Evolutionary conservation across 2,888 invertebrate species (phyloP), one percentile per base, ranked within the genome.

Genomic region (Caenorhabditis angaria): DNA sequence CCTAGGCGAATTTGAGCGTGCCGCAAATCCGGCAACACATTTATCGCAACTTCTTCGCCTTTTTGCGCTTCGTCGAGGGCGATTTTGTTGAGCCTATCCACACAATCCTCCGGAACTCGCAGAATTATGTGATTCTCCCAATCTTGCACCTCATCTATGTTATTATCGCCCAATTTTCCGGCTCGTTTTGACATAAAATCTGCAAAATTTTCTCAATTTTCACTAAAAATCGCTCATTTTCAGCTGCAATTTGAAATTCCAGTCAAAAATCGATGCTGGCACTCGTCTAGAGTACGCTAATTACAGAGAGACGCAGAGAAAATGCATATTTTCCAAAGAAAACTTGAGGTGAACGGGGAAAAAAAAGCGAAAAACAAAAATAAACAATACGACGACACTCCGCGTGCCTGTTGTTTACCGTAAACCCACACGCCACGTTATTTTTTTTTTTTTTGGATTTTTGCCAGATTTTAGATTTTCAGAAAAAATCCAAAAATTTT

Each of bases 91-190:
- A 83, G 73, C 32, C 57, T 51, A n/a, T 61, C 60, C 5, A 80
- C 81, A 32, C 82, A 70, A 55, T 84, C 80, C n/a, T 67, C 64
- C 0, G 85, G 85, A 20, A 85, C 81, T 47, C 85, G 76, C 3
- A 85, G 48, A 27, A 85, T 64, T 5, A 82, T 28, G 69, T 86
- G 85, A 58, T 81, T 84, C 64, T 85, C 85, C 81, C 84, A 85
- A 25, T 85, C 85, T 22, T 65, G 77, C 10, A 78, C 77, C 41
- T 81, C 77, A 25, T 80, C 78, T 24, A n/a, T 8, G n/a, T n/a
- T n/a, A 18, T 2, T n/a, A 27, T 47, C 48, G 4, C 14, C 24
- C n/a, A 24, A 35, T 20, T 27, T 54, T 27, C 24, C 18, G 14
- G 54, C 27, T 27, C 54, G 54, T 27, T 54, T 54, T 54, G 54